Percentiles rank a stretch among this genome's conserved stretches.
These are phyloP conservation scores for Presbytis comata DNA, from an alignment of 2,797 vertebrate species.

Conservation along the genomic window DNA sequence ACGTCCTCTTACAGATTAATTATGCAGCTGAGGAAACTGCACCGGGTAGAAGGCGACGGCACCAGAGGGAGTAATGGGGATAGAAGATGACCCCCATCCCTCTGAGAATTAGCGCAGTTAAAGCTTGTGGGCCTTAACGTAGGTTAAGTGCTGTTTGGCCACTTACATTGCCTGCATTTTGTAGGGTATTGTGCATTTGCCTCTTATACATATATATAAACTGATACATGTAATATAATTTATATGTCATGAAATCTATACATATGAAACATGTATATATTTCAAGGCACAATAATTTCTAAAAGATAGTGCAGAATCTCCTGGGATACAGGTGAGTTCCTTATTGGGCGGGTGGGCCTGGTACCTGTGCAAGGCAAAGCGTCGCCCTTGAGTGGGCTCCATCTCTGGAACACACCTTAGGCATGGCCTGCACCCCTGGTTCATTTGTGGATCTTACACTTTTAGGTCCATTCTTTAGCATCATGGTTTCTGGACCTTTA, in stretches of 20 bases:
- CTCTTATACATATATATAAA: not conserved
- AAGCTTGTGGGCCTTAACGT: accelerated
- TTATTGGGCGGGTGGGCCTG: not conserved
- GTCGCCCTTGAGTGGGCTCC: accelerated
- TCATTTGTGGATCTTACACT: not conserved
- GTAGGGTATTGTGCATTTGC: not conserved
- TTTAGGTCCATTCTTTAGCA: no score
- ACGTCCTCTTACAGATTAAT: not conserved
- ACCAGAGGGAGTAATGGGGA: accelerated
- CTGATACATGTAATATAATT: not conserved
- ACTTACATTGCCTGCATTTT: no score
- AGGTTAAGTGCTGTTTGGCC: no score
- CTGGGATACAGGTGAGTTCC: not conserved
- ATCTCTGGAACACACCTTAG: accelerated
- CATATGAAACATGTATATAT: not conserved
- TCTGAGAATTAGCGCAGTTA: not conserved
- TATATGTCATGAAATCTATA: not conserved
- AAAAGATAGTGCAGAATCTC: not conserved
- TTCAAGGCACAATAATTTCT: not conserved
- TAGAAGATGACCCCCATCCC: accelerated
- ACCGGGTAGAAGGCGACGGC: accelerated
- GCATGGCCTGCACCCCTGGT: accelerated
- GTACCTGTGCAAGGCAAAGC: no score
- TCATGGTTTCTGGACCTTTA: not conserved
- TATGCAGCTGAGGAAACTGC: no score